Evolutionary conservation across 2,888 invertebrate genomes (phyloP), one percentile per base, ranked within the genome.

Genomic region (Lasioglossum lativentre): DNA sequence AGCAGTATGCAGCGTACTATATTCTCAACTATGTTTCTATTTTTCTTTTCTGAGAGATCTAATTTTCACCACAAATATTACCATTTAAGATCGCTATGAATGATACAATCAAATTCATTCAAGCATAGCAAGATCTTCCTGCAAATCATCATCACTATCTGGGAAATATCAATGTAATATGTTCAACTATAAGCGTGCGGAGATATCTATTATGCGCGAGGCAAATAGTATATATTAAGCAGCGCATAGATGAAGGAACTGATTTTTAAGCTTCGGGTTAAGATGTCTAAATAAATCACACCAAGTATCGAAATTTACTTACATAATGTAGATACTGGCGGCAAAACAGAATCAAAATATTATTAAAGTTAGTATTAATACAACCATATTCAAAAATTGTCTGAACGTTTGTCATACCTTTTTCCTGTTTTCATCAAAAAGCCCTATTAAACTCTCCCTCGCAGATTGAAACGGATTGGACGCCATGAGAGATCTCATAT

Each of bases 401-500:
- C 78, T 81, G 5, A 87, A 47, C 34, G 38, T 66, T 80, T 83
- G 87, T 91, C 93, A 23, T 95, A 97, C 98, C 97, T 98, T 99
- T 95, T 98, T 99, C 76, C 98, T 97, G 91, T 98, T 98, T 95
- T 99, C 99, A 95, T 99, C 98, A 95, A 99, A 99, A 83, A 99
- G 96, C 23, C 97, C 97, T 92, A 98, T 96, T 40, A 99, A 96
- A 95, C 97, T 98, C 96, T 99, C 99, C 90, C 97, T 97, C n/a
- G 99, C 99, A 1, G 99, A 98, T 89, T 97, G 97, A 94, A 99
- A 98, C 2, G 99, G 98, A 96, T 98, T 99, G 68, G 98, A 98
- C 82, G 99, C 98, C 97, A 98, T 98, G 91, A 99, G 96, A 95
- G 99, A 99, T 92, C 99, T 96, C 98, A 99, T 98, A 94, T 99